phyloP scores from a whole-genome alignment of 30 jellyfish, hydroid and myxozoan genomes.

The Sanderia malayensis region DNA sequence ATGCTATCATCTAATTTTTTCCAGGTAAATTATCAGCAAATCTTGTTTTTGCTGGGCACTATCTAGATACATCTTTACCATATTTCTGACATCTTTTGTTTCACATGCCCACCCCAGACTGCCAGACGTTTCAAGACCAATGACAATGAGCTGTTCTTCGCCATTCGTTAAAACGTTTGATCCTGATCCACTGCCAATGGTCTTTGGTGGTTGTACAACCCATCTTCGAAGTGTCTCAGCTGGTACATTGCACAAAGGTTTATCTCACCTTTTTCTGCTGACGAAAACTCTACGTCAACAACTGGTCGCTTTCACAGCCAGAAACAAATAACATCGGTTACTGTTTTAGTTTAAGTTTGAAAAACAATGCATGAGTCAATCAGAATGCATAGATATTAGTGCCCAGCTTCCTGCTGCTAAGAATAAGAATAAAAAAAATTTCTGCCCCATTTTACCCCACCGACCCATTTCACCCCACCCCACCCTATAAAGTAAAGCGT shows the following conservation, averaged over 20 bases:
- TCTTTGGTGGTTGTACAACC: slow-evolving; percentile 10
- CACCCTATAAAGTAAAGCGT: not conserved
- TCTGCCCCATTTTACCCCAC: slow-evolving; percentile 7
- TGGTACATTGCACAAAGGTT: slow-evolving; percentile 18
- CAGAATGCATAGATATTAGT: not conserved
- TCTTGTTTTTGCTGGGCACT: slow-evolving; percentile 11
- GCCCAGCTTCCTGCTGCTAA: not conserved
- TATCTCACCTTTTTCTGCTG: not conserved
- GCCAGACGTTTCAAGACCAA: slow-evolving; percentile 5
- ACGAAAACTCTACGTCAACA: not conserved
- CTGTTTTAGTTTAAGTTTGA: not conserved
- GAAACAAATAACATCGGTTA: too few relatives aligned
- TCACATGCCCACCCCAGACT: slow-evolving; percentile 26
- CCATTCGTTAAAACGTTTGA: not conserved
- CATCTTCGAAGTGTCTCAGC: slow-evolving; percentile 29
- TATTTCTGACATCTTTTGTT: slow-evolving; percentile 14
- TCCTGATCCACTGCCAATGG: slow-evolving; percentile 20
- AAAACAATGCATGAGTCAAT: too few relatives aligned
- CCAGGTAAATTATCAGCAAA: slow-evolving; percentile 46
- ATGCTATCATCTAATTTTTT: slow-evolving; percentile 45
- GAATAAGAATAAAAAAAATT: too few relatives aligned
- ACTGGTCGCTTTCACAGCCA: not conserved
- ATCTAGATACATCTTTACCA: slow-evolving; percentile 37
- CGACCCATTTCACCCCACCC: slow-evolving; percentile 10
- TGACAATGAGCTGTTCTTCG: slow-evolving; percentile 24